A percentile compares a stretch with the other conserved stretches of the same genome.
Evolutionary conservation across 53 echinoderm and acorn worm genomes (phyloP).

Genomic region (Glandiceps talaboti): DNA sequence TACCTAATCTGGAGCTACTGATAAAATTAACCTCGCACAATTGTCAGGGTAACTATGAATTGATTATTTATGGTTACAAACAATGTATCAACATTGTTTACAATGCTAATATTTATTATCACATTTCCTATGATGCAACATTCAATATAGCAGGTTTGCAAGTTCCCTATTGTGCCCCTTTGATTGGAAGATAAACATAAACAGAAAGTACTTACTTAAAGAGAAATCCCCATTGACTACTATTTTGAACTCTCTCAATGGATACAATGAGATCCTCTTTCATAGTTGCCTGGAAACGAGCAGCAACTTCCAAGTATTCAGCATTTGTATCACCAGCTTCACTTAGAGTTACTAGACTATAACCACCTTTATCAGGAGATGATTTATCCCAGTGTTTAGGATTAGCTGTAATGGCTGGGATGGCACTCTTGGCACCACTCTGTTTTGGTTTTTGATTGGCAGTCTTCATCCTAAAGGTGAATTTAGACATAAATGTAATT

Average conservation of each 20-base stretch:
- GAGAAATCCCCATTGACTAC: slow-evolving; percentile 31
- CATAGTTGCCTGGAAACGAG: background rate
- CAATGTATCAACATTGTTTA: too few species aligned
- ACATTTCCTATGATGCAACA: background rate
- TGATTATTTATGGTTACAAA: too few species aligned
- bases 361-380: background rate
- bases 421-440: background rate
- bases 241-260: slow-evolving; percentile 33
- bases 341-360: background rate
- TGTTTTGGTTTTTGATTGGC: background rate
- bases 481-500: too few species aligned
- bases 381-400: background rate
- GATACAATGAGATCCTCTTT: slow-evolving; percentile 5
- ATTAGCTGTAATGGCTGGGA: background rate
- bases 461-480: too few species aligned
- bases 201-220: slow-evolving; percentile 10
- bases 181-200: background rate
- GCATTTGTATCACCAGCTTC: background rate
- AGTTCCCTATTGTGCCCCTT: background rate
- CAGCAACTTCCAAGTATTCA: slow-evolving; percentile 1
- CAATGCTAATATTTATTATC: background rate
- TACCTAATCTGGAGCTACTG: too few species aligned
- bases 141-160: background rate
- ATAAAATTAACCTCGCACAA: too few species aligned
- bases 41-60: too few species aligned